Conservation (phyloP, 2,797 vertebrate genomes). For the Enteromius viviparus region DNA sequence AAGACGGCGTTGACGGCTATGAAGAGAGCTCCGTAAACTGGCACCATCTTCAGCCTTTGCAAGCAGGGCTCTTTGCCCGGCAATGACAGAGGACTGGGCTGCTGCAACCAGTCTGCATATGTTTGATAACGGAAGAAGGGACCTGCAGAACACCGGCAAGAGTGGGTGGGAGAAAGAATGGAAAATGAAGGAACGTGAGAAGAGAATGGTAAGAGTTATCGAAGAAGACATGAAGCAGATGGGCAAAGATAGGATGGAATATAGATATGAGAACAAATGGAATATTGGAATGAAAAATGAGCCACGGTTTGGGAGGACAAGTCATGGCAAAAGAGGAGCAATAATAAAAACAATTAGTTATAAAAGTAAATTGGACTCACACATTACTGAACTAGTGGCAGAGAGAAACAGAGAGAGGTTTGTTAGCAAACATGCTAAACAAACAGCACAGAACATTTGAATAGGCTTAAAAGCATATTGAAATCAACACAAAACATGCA, state of each 20-base stretch:
- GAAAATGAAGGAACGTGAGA: conserved; percentile 42
- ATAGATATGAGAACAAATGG: conserved; percentile 5
- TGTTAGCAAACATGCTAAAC: conserved; percentile 74
- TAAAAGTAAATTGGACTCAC: conserved; percentile 69
- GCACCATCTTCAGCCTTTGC: conserved; percentile 80
- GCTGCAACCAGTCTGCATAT: conserved; percentile 85
- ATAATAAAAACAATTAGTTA: conserved; percentile 34
- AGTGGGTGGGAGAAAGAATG: conserved; percentile 27
- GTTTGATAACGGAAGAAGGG: conserved; percentile 91
- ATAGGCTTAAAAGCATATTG: conserved; percentile 16
- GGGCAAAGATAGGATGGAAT: background rate
- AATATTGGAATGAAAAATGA: conserved; percentile 1
- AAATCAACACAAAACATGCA: background rate
- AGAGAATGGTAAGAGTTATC: conserved; percentile 34
- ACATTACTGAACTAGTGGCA: conserved; percentile 73
- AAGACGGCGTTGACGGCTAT: conserved; percentile 81
- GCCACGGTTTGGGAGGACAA: conserved; percentile 8
- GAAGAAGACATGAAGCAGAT: background rate
- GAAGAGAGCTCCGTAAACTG: conserved; percentile 83
- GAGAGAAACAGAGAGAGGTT: conserved; percentile 73
- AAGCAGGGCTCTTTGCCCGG: conserved; percentile 83
- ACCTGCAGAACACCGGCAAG: conserved; percentile 72
- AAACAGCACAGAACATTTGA: conserved; percentile 51
- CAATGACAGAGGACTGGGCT: conserved; percentile 76
- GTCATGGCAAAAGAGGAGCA: conserved; percentile 26